Percentiles rank a stretch among this genome's conserved stretches.
phyloP scores from a whole-genome alignment of 2,113 vertebrate genomes.

The Hoplias malabaricus region DNA sequence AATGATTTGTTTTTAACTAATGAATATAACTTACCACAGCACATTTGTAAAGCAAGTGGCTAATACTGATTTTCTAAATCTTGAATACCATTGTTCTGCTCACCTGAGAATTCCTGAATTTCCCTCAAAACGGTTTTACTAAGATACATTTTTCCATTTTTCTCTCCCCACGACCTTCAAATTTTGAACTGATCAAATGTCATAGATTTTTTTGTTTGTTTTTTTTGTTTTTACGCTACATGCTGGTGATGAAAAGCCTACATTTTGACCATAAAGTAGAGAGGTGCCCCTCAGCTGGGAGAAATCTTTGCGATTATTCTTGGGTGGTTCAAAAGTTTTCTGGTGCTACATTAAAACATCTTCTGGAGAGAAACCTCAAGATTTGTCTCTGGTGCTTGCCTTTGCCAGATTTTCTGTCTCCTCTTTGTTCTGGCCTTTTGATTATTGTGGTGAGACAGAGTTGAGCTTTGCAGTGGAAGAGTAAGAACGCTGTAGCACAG shows the following conservation, averaged over 20 bases:
- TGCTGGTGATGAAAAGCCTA: conserved; percentile 9
- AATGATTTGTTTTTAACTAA: conserved; percentile 57
- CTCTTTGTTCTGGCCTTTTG: conserved; percentile 1
- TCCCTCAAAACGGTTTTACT: conserved; percentile 59
- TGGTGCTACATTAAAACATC: conserved; percentile 9
- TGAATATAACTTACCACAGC: conserved; percentile 45
- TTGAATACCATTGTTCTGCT: conserved; percentile 57
- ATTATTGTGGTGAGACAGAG: conserved; percentile 16
- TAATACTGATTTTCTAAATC: conserved; percentile 53
- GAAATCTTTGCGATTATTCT: background rate
- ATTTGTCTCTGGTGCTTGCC: background rate
- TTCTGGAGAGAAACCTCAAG: background rate
- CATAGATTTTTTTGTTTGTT: conserved; percentile 50
- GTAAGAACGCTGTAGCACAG: background rate
- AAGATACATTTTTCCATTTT: conserved; percentile 69
- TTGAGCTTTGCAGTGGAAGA: background rate
- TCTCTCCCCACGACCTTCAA: conserved; percentile 56
- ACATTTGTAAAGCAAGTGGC: conserved; percentile 68
- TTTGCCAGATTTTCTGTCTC: conserved; percentile 2
- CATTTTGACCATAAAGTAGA: background rate
- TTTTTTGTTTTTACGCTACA: no score
- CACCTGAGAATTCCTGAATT: conserved; percentile 60
- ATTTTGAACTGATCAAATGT: conserved; percentile 61
- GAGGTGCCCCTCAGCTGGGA: background rate
- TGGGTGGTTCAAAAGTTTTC: conserved; percentile 4